These are phyloP conservation scores for Drepana arcuata DNA, from an alignment of 1,140 invertebrate genomes.

Conservation along the genomic window DNA sequence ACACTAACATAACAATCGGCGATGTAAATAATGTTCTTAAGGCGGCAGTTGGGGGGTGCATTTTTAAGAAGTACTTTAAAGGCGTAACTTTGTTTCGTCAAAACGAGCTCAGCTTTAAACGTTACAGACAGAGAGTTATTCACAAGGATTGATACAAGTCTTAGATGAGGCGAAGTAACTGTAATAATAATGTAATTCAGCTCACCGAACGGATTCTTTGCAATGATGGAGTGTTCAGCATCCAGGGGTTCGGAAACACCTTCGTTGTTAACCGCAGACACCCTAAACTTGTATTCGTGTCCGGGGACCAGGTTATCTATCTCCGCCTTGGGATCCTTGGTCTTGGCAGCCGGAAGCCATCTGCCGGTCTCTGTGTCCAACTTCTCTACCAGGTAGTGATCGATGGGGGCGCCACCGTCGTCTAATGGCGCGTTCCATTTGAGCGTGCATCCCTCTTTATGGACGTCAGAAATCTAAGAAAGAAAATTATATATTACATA, in stretches of 20 bases:
- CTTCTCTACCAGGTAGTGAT: conserved; percentile 94
- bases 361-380: conserved; percentile 87
- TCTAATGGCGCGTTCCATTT: conserved; percentile 95
- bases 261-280: conserved; percentile 95
- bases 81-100: too few species aligned
- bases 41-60: too few species aligned
- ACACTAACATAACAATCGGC: too few species aligned
- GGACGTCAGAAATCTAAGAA: conserved; percentile 83
- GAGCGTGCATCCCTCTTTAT: conserved; percentile 93
- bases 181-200: too few species aligned
- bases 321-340: conserved; percentile 87
- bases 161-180: too few species aligned
- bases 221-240: conserved; percentile 90
- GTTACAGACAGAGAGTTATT: too few species aligned
- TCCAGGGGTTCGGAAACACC: conserved; percentile 94
- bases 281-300: conserved; percentile 97
- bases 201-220: conserved; percentile 97
- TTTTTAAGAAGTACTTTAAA: too few species aligned
- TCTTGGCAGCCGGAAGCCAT: conserved; percentile 84
- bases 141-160: too few species aligned
- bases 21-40: too few species aligned
- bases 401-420: conserved; percentile 93
- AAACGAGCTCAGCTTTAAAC: too few species aligned
- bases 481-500: too few species aligned
- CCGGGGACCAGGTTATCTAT: conserved; percentile 88